These are phyloP conservation scores for Adelognathus sp. DNA, from an alignment of 2,888 invertebrate genomes.

Conservation along the genomic window DNA sequence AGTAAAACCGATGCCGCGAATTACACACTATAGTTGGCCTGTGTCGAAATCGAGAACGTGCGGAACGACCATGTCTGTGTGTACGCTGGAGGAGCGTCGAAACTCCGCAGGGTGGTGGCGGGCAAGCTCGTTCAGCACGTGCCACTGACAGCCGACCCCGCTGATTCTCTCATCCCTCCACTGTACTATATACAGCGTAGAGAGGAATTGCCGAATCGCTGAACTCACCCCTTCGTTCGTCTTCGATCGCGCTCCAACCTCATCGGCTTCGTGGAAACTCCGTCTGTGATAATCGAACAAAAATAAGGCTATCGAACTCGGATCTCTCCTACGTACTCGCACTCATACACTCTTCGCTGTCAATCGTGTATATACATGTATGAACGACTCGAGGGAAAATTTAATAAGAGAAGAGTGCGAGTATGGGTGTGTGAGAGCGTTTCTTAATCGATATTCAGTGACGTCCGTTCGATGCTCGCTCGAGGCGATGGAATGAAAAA, in stretches of 20 bases:
- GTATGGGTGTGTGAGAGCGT: neutral
- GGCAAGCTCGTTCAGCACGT: conserved; percentile 69
- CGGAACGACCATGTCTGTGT: conserved; percentile 25
- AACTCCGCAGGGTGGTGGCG: conserved; percentile 35
- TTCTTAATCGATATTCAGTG: conserved; percentile 28
- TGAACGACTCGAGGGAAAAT: neutral
- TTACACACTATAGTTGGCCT: conserved; percentile 27
- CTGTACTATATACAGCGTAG: conserved; percentile 20
- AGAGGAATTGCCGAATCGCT: conserved; percentile 40
- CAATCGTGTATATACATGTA: neutral
- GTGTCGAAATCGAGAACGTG: conserved; percentile 51
- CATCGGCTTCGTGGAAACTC: conserved; percentile 13
- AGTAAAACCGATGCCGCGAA: conserved; percentile 55
- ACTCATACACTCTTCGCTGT: neutral
- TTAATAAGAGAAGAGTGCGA: conserved; percentile 7
- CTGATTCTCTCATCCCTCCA: conserved; percentile 57
- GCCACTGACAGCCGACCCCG: conserved; percentile 71
- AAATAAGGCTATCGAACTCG: conserved; percentile 65
- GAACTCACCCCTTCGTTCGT: neutral
- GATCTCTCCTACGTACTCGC: conserved; percentile 22
- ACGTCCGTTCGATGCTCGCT: neutral
- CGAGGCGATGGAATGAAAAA: neutral
- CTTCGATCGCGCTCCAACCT: conserved; percentile 3
- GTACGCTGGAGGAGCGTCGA: conserved; percentile 32
- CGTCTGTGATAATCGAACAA: conserved; percentile 64